Conservation (phyloP, 2,888 invertebrate genomes). For the Drosophila fungiperda region DNA sequence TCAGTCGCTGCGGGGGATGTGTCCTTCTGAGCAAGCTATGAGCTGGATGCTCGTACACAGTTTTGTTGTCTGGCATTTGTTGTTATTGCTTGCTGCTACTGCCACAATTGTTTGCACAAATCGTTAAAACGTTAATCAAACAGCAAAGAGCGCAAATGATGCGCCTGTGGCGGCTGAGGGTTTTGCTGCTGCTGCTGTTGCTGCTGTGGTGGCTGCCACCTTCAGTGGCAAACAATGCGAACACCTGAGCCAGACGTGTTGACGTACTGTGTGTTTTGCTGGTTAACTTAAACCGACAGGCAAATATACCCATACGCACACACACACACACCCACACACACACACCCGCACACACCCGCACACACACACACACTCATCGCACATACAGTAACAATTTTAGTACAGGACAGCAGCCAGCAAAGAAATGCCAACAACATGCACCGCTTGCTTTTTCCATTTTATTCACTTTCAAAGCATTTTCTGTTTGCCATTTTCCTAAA, state of each 20-base stretch:
- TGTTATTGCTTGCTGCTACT: constrained; percentile 54
- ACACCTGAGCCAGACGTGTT: constrained; percentile 57
- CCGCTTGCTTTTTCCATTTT: constrained; percentile 44
- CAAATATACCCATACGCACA: constrained; percentile 28
- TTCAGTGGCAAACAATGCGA: constrained; percentile 56
- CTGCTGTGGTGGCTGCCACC: constrained; percentile 39
- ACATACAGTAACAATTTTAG: constrained; percentile 15
- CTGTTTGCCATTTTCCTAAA: constrained; percentile 32
- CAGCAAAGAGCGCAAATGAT: constrained; percentile 76
- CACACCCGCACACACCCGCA: neutral
- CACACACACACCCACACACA: constrained; percentile 32
- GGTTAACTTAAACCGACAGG: constrained; percentile 67
- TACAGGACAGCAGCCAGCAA: neutral
- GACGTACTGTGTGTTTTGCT: constrained; percentile 50
- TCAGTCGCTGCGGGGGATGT: constrained; percentile 3
- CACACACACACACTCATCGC: constrained; percentile 20
- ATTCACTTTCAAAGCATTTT: constrained; percentile 50
- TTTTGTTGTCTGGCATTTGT: constrained; percentile 31
- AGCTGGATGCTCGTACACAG: constrained; percentile 21
- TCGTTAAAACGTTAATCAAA: constrained; percentile 80
- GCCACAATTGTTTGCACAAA: constrained; percentile 77
- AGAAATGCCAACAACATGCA: constrained; percentile 35
- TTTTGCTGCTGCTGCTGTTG: constrained; percentile 2
- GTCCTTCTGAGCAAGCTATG: constrained; percentile 17
- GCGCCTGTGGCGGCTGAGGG: constrained; percentile 57